Percentiles rank a stretch among this genome's conserved stretches.
These are phyloP conservation scores for Microcebus ravelobensis DNA, from an alignment of 2,113 vertebrate species.

Conservation along the genomic window DNA sequence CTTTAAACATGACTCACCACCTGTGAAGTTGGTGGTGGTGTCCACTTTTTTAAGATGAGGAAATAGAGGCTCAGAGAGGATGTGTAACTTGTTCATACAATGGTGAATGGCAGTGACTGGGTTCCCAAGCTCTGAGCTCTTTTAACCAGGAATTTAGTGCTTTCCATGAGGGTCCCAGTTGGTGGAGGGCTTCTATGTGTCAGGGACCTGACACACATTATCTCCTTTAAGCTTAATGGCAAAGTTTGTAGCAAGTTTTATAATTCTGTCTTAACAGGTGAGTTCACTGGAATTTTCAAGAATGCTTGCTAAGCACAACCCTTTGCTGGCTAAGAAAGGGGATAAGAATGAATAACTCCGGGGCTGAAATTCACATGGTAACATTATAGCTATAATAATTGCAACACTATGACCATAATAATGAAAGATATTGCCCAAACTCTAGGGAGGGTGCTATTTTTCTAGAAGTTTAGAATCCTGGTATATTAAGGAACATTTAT, in stretches of 20 bases:
- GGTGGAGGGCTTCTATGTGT: background rate
- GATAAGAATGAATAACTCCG: background rate
- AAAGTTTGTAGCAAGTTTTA: conserved; percentile 13
- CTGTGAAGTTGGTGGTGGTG: background rate
- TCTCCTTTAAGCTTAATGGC: conserved; percentile 4
- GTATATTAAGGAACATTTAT: conserved; percentile 17
- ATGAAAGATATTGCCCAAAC: background rate
- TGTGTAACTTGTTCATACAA: background rate
- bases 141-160: background rate
- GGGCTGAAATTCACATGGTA: background rate
- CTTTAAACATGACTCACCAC: conserved; percentile 34
- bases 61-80: background rate
- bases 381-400: background rate
- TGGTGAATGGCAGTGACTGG: background rate
- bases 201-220: background rate
- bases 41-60: background rate
- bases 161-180: background rate
- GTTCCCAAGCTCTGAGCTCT: background rate
- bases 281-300: background rate
- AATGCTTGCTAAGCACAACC: background rate
- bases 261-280: background rate
- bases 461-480: conserved; percentile 18
- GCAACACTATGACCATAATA: background rate
- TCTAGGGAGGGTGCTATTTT: background rate
- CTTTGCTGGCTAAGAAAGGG: background rate